Evolutionary conservation across 2,888 invertebrate species (phyloP), one percentile per base, ranked within the genome.

Genomic region (Andrena marginata): DNA sequence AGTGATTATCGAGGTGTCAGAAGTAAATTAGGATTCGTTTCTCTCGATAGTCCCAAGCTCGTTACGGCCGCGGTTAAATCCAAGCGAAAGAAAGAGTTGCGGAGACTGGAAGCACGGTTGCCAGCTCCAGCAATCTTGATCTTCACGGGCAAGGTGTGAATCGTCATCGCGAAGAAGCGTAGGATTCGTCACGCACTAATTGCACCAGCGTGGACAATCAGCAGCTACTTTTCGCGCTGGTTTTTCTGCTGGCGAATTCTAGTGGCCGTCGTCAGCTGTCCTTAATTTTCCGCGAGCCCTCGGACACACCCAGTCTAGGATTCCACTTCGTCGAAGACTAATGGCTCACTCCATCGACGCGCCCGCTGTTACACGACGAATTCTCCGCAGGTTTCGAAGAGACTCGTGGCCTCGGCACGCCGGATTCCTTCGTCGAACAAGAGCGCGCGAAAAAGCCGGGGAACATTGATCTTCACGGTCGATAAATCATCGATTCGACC

Each of bases 141-240:
- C 42, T 26, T 16, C 33, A 26, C n/a, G 48, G 48, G 4, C 33
- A 29, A 65, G 62, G 65, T 29, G 74, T 8, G 35, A 76, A 78
- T 26, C 23, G 23, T 65, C 74, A 72, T 67, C 64, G 5, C 51
- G 67, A 83, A 64, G 68, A 78, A 75, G 70, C 64, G 4, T 26
- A 64, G 60, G 67, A 62, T 77, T 62, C 80, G 91, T 92, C 92
- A 92, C 87, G 92, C 92, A 78, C 92, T 92, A 92, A 92, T 92
- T 92, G 82, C 70, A 29, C 20, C 60, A 64, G 69, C 64, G 69
- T 84, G 82, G 82, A 88, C 89, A 84, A 88, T 89, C 85, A 68
- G 62, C 84, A 26, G 49, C 80, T 67, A 54, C 60, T 67, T 75
- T 76, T 68, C 84, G 63, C 76, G 72, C 20, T 68, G 67, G 35